Conservation (phyloP, 2,797 vertebrate species). For the Lagorchestes hirsutus region DNA sequence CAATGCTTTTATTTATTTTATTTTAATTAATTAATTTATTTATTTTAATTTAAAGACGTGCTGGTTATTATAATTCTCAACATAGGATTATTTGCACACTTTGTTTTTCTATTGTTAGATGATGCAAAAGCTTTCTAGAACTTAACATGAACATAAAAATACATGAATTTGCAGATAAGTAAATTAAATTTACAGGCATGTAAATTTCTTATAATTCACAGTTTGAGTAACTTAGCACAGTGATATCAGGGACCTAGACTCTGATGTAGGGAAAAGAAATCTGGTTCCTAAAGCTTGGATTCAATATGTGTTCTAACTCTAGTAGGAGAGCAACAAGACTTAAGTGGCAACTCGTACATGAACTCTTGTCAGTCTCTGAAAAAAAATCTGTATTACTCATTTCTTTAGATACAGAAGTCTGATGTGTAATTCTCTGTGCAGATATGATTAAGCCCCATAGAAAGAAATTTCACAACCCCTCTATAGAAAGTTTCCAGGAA, state of each 20-base stretch:
- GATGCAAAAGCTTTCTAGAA: background rate
- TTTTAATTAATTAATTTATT: background rate
- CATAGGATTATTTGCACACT: background rate
- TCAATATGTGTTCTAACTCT: background rate
- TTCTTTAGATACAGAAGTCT: background rate
- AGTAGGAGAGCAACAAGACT: background rate
- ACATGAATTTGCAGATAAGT: background rate
- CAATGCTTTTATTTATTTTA: background rate
- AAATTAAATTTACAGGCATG: background rate
- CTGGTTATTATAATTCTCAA: background rate
- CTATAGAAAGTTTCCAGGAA: background rate
- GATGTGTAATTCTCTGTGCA: too few relatives aligned
- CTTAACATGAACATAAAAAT: background rate
- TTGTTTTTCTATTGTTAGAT: background rate
- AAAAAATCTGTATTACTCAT: background rate
- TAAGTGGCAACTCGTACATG: background rate
- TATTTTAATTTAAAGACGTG: background rate
- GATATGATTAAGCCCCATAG: background rate
- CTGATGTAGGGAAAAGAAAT: background rate
- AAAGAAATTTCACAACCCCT: background rate
- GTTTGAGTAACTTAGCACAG: background rate
- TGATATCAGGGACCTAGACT: background rate
- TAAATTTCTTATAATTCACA: background rate
- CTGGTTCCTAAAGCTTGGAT: background rate
- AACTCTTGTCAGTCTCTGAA: background rate